phyloP scores from a whole-genome alignment of 2,888 invertebrate genomes.

The Notodonta dromedarius region DNA sequence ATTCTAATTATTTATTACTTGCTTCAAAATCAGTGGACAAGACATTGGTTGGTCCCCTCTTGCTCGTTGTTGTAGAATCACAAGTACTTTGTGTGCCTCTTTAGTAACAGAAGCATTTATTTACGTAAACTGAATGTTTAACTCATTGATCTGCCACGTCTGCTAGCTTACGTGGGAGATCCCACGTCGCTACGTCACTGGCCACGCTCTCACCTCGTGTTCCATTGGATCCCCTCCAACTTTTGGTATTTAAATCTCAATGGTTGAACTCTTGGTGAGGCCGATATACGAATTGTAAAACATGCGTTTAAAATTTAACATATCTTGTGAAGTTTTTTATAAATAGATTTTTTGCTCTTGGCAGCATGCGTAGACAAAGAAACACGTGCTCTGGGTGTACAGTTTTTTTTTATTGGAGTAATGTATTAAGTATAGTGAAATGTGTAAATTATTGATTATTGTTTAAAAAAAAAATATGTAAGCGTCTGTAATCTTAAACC shows the following conservation, averaged over 20 bases:
- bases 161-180: slow-evolving; percentile 36
- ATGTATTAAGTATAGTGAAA: not conserved
- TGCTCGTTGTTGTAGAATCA: too few relatives aligned
- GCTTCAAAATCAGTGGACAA: too few relatives aligned
- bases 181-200: slow-evolving; percentile 27
- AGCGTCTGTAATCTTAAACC: too few relatives aligned
- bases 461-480: not conserved
- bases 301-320: not conserved
- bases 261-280: slow-evolving; percentile 29
- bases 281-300: not conserved
- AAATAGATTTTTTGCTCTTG: not conserved
- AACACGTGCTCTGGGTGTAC: not conserved
- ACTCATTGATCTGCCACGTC: slow-evolving; percentile 3
- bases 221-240: slow-evolving; percentile 36
- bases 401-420: not conserved
- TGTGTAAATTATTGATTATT: not conserved
- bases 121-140: not conserved
- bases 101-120: not conserved
- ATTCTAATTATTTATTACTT: too few relatives aligned
- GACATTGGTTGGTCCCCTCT: too few relatives aligned
- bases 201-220: slow-evolving; percentile 32
- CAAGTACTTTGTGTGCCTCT: not conserved
- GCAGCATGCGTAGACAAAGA: not conserved
- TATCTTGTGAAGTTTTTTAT: not conserved
- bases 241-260: slow-evolving; percentile 26